These are phyloP conservation scores for Chaetodon trifascialis DNA, from an alignment of 2,113 vertebrate genomes.

Conservation along the genomic window DNA sequence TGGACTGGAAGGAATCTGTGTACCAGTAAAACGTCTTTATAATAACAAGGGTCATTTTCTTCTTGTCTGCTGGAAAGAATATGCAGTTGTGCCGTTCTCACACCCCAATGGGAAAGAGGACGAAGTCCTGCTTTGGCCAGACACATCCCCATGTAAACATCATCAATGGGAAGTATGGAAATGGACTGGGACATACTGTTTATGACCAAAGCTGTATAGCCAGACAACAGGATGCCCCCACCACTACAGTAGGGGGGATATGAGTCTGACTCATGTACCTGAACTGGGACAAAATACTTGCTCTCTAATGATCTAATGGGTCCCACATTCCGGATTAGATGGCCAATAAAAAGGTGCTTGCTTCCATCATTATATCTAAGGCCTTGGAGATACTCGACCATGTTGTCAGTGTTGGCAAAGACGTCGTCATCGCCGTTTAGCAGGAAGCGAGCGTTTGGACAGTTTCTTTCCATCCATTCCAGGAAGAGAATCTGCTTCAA, in stretches of 20 bases:
- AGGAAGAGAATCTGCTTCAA: constrained; percentile 92
- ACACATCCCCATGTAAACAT: constrained; percentile 87
- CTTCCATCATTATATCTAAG: constrained; percentile 44
- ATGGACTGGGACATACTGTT: constrained; percentile 73
- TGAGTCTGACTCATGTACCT: constrained; percentile 75
- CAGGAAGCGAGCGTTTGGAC: constrained; percentile 82
- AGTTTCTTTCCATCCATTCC: constrained; percentile 84
- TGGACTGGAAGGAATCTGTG: constrained; percentile 85
- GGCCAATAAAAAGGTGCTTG: constrained; percentile 85
- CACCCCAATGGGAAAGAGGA: constrained; percentile 72
- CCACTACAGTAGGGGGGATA: constrained; percentile 89
- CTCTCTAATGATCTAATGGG: constrained; percentile 83
- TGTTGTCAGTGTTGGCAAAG: constrained; percentile 88
- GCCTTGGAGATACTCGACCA: constrained; percentile 80
- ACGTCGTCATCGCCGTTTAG: constrained; percentile 91
- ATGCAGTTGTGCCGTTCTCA: constrained; percentile 69
- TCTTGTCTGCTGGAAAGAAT: constrained; percentile 54
- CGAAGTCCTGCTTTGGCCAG: constrained; percentile 76
- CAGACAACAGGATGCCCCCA: constrained; percentile 87
- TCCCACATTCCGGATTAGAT: constrained; percentile 80
- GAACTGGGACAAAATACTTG: constrained; percentile 89
- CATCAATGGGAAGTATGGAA: constrained; percentile 73
- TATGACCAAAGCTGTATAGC: constrained; percentile 83
- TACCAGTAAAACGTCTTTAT: constrained; percentile 85
- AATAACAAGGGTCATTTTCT: constrained; percentile 83